phyloP scores from a whole-genome alignment of 2,888 invertebrate genomes.

The Allolobophora icterica region DNA sequence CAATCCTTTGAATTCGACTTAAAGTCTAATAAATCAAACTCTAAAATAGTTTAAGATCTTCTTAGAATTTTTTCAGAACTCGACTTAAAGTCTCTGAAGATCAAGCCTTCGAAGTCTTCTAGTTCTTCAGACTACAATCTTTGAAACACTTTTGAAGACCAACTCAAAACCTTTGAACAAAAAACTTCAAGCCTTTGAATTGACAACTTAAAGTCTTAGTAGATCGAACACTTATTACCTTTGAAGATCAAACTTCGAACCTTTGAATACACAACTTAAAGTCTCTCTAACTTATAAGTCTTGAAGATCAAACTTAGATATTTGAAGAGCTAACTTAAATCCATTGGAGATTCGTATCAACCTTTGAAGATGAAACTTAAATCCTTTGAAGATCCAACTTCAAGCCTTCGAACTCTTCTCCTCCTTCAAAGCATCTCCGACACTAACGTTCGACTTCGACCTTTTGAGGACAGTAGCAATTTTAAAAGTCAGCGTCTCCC shows the following conservation, averaged over 20 bases:
- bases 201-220: too few species aligned
- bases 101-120: too few species aligned
- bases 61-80: neutral
- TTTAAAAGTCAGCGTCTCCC: slow-evolving; percentile 36
- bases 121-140: too few species aligned
- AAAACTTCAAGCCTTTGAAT: neutral
- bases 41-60: neutral
- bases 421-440: slow-evolving; percentile 36
- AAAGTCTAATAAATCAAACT: neutral
- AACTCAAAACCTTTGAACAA: neutral
- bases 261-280: neutral
- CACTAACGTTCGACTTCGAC: slow-evolving; percentile 37
- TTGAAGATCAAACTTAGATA: too few species aligned
- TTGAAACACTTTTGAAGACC: too few species aligned
- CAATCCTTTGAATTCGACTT: neutral
- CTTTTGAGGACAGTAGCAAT: slow-evolving; percentile 37
- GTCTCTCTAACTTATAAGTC: too few species aligned
- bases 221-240: too few species aligned
- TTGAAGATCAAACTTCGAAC: too few species aligned
- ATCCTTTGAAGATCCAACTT: neutral
- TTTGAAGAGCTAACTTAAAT: too few species aligned
- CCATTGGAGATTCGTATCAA: too few species aligned
- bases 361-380: too few species aligned
- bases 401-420: slow-evolving; percentile 31
- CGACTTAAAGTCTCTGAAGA: too few species aligned